These are phyloP conservation scores for Rhinoraja longicauda DNA, from an alignment of 2,797 vertebrate genomes.

Conservation along the genomic window DNA sequence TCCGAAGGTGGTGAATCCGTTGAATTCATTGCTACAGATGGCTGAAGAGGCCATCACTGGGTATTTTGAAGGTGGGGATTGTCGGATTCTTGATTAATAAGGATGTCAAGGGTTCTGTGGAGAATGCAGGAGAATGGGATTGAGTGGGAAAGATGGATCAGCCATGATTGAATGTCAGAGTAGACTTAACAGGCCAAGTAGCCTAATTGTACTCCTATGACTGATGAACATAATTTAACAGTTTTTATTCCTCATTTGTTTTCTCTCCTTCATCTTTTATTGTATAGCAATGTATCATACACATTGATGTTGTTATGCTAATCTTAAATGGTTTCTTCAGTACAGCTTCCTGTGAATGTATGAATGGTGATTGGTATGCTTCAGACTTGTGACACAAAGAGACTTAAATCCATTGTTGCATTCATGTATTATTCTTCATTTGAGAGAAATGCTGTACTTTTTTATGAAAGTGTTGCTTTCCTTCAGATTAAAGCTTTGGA, in stretches of 20 bases:
- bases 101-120: too few species aligned
- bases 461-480: neutral
- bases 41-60: too few species aligned
- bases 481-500: neutral
- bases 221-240: neutral
- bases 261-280: neutral
- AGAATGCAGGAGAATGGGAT: too few species aligned
- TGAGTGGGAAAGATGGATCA: too few species aligned
- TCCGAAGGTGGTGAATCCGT: too few species aligned
- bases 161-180: too few species aligned
- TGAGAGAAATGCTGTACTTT: neutral
- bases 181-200: too few species aligned
- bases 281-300: neutral
- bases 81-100: too few species aligned
- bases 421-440: neutral
- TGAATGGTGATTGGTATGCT: neutral
- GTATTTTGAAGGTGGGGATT: too few species aligned
- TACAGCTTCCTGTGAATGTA: neutral
- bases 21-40: too few species aligned
- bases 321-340: neutral
- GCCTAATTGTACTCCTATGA: too few species aligned
- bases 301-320: neutral
- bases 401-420: constrained; percentile 3
- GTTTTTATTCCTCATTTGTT: neutral
- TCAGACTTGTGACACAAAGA: neutral